Conservation (phyloP, 1,140 invertebrate species). For the Eciton burchellii region DNA sequence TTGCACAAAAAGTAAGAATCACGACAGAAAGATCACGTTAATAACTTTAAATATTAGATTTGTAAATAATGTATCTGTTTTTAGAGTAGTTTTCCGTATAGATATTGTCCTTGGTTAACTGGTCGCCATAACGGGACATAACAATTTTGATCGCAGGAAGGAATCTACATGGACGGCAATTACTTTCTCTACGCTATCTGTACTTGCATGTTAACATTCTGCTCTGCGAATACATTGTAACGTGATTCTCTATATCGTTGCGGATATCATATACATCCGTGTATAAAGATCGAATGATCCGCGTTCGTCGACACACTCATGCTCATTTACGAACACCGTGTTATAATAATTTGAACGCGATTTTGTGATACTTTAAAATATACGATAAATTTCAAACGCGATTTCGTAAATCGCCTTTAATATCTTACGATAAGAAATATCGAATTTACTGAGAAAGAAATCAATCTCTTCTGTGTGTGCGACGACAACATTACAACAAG, state of each 20-base stretch:
- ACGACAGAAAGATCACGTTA: slow-evolving; percentile 21
- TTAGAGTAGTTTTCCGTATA: slow-evolving; percentile 24
- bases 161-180: slow-evolving; percentile 80
- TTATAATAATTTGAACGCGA: slow-evolving; percentile 14
- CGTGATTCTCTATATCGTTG: slow-evolving; percentile 18
- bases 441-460: slow-evolving; percentile 7
- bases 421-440: not conserved
- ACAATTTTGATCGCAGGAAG: slow-evolving; percentile 68
- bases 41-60: slow-evolving; percentile 36
- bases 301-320: not conserved
- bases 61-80: slow-evolving; percentile 23
- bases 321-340: not conserved
- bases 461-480: slow-evolving; percentile 28
- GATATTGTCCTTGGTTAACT: slow-evolving; percentile 40
- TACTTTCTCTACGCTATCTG: slow-evolving; percentile 75
- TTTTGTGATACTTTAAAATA: slow-evolving; percentile 16
- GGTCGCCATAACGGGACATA: not conserved
- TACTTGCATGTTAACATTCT: slow-evolving; percentile 19
- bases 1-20: slow-evolving; percentile 38
- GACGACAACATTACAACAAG: slow-evolving; percentile 56
- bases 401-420: not conserved
- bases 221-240: slow-evolving; percentile 1
- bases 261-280: not conserved
- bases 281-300: slow-evolving; percentile 21
- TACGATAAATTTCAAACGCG: not conserved